A percentile compares a stretch with the other conserved stretches of the same genome.
Evolutionary conservation across 2,797 vertebrate genomes (phyloP).

Genomic region (Babyrousa celebensis): DNA sequence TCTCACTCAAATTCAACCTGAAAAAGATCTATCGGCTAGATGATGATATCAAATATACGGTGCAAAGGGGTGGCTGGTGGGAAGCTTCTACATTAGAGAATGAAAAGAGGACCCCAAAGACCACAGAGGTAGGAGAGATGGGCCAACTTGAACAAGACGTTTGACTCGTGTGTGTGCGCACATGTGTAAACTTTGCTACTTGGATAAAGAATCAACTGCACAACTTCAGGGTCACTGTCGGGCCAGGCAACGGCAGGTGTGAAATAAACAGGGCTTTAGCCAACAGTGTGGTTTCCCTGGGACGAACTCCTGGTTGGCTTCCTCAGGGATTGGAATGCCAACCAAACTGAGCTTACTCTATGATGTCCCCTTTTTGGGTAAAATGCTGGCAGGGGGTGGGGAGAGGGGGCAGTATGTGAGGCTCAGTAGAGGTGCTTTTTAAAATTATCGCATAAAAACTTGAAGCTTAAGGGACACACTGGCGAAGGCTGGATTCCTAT

Average conservation of each 20-base stretch:
- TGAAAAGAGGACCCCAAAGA: neutral
- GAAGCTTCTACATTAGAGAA: neutral
- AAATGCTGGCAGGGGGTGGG: neutral
- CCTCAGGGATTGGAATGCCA: neutral
- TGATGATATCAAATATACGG: neutral
- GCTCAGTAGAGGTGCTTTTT: conserved; percentile 29
- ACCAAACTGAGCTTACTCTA: neutral
- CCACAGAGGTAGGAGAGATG: conserved; percentile 25
- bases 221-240: neutral
- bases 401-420: neutral
- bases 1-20: conserved; percentile 43
- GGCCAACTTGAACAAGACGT: neutral
- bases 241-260: neutral
- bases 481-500: neutral
- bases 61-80: neutral
- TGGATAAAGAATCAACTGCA: neutral
- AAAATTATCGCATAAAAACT: neutral
- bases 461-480: conserved; percentile 1
- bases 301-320: rapidly evolving
- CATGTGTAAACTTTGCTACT: neutral
- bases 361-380: neutral
- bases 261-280: too few species aligned
- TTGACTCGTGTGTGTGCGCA: neutral
- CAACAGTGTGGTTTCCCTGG: neutral
- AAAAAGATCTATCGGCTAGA: neutral